phyloP scores from a whole-genome alignment of 2,888 invertebrate genomes.

The Agapostemon virescens region DNA sequence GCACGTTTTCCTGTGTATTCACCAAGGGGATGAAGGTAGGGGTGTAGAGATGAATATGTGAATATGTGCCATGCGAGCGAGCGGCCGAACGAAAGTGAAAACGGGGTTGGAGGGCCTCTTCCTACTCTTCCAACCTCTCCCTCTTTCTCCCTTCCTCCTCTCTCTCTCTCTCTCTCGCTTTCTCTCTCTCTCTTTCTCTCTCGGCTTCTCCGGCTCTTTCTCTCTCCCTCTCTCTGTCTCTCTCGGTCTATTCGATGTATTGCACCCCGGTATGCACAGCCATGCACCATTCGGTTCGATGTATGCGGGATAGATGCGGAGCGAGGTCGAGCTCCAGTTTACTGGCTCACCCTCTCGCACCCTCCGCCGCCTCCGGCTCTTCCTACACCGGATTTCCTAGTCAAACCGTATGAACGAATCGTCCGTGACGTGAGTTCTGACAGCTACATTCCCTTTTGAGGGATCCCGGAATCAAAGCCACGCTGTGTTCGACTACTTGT shows the following conservation, averaged over 20 bases:
- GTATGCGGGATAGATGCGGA: constrained; percentile 66
- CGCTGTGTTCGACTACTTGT: background rate
- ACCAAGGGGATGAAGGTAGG: constrained; percentile 59
- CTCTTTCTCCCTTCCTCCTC: constrained; percentile 47
- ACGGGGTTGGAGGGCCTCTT: constrained; percentile 71
- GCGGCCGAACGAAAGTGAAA: constrained; percentile 76
- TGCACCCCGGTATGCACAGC: constrained; percentile 66
- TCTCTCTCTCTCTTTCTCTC: constrained; percentile 13
- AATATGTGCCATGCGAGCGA: constrained; percentile 75
- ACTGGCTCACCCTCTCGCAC: constrained; percentile 44
- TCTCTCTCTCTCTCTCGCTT: constrained; percentile 42
- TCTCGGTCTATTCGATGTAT: constrained; percentile 61
- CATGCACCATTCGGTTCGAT: constrained; percentile 69
- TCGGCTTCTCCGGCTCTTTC: constrained; percentile 11
- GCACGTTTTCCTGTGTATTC: constrained; percentile 46
- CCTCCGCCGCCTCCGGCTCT: constrained; percentile 28
- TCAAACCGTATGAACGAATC: constrained; percentile 54
- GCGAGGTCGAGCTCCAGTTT: constrained; percentile 61
- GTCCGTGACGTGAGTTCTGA: constrained; percentile 57
- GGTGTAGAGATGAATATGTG: constrained; percentile 71
- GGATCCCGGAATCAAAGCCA: constrained; percentile 10
- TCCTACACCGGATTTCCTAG: constrained; percentile 43
- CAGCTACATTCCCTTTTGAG: constrained; percentile 26
- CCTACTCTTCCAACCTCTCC: constrained; percentile 53
- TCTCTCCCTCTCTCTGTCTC: constrained; percentile 41